Evolutionary conservation across 1,140 invertebrate species (phyloP), one percentile per base, ranked within the genome.

Genomic region (Microvelia longipes): DNA sequence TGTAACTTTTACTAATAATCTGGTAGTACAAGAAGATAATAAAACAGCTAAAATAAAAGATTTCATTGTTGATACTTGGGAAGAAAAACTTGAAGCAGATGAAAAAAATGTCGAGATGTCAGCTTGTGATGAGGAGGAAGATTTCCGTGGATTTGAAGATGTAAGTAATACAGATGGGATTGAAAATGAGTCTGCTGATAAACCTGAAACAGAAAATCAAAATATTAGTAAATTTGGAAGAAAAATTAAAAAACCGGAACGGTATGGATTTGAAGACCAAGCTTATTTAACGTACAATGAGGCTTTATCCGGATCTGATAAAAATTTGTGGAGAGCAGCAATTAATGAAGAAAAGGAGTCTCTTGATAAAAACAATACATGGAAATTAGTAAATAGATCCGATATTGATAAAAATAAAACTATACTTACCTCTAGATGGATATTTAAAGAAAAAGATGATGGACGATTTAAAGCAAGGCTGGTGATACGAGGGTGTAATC

Each of bases 401-500:
- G 2, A 14, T 15, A 15, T 68, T 1, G 26, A 35, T 2, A 50
- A 5, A 50, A 68, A 70, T 14, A 66, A 64, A 64, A 69, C 69
- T 69, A 25, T 73, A 13, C 25, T 74, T 1, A 69, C 63, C 29
- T 66, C 24, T 26, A 74, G 71, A 72, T 74, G 72, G 73, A 69
- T 74, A 1, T 73, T 50, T 29, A 25, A 35, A 29, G 68, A 61
- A 60, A 74, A 73, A 66, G 62, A 70, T 28, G 61, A 62, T 70
- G 69, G 67, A 15, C 29, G 63, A 1, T 70, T 76, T 71, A 81
- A 80, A 73, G 80, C 80, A 19, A 69, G 79, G 28, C 73, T 80
- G 29, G 80, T 82, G 11, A 77, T 75, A 13, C 77, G 77, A 72
- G 80, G 80, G 0, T 81, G 74, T 67, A 71, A 71, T 27, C 78